phyloP scores from a whole-genome alignment of 2,888 invertebrate genomes.

The Mantis religiosa region DNA sequence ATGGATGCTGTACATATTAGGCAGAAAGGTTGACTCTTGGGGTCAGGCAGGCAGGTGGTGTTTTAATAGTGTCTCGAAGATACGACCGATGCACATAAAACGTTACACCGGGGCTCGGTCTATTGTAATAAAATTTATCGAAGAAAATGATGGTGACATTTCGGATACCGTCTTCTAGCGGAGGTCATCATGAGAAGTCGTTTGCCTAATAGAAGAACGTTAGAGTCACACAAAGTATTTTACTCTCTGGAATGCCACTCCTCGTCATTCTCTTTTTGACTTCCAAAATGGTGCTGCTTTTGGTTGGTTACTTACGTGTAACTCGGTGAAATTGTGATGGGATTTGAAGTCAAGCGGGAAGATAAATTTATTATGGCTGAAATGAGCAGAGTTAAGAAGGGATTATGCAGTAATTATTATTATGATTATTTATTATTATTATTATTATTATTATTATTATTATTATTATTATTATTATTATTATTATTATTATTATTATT shows the following conservation, averaged over 20 bases:
- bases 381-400: no score
- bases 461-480: no score
- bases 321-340: no score
- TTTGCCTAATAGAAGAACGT: not conserved
- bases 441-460: no score
- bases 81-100: not conserved
- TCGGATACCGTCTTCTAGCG: not conserved
- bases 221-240: not conserved
- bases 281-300: not conserved
- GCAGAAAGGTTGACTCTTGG: not conserved
- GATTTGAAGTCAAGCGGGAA: not conserved
- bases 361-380: no score
- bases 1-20: not conserved
- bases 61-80: not conserved
- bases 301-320: no score
- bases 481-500: no score
- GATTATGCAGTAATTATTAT: no score
- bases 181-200: not conserved
- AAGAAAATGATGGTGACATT: not conserved
- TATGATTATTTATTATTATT: no score
- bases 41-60: not conserved
- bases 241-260: not conserved
- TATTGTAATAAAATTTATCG: slow-evolving; percentile 12
- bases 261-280: not conserved
- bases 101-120: not conserved